Evolutionary conservation across 2,797 vertebrate genomes (phyloP).

Genomic region (Numenius phaeopus): DNA sequence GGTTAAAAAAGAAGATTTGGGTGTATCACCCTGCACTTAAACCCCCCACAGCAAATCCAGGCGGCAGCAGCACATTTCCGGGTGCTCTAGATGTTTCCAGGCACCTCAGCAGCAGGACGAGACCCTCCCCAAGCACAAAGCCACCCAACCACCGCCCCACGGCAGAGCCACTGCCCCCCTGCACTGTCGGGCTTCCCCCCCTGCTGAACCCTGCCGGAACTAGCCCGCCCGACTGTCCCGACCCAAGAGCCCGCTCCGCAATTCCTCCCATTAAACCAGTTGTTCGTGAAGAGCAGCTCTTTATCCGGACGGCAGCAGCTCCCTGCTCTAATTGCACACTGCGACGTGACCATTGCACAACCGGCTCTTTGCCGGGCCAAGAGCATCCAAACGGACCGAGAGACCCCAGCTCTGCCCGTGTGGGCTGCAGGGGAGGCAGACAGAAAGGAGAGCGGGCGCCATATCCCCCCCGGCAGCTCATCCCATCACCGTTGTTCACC

Average conservation of each 20-base stretch:
- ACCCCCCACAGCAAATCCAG: accelerated
- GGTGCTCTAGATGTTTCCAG: background rate
- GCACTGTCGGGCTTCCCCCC: accelerated
- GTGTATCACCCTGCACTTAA: background rate
- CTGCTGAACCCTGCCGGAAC: accelerated
- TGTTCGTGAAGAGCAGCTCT: background rate
- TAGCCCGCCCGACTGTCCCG: accelerated
- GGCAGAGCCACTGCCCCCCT: background rate
- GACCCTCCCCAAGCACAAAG: background rate
- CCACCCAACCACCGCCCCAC: accelerated
- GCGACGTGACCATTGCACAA: background rate
- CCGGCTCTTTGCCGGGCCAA: background rate
- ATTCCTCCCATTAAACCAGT: background rate
- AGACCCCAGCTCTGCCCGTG: accelerated
- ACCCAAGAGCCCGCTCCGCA: accelerated
- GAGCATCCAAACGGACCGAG: background rate
- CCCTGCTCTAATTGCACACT: background rate
- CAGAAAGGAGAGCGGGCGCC: background rate
- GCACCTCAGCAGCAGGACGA: background rate
- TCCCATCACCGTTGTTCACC: too few relatives aligned
- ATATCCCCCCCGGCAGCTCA: background rate
- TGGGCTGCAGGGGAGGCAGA: background rate
- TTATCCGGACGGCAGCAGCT: background rate
- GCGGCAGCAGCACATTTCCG: background rate
- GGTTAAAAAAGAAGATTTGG: too few relatives aligned